Base-by-base conservation (phyloP, 2,113 vertebrate species). In the Bubo bubo region DNA sequence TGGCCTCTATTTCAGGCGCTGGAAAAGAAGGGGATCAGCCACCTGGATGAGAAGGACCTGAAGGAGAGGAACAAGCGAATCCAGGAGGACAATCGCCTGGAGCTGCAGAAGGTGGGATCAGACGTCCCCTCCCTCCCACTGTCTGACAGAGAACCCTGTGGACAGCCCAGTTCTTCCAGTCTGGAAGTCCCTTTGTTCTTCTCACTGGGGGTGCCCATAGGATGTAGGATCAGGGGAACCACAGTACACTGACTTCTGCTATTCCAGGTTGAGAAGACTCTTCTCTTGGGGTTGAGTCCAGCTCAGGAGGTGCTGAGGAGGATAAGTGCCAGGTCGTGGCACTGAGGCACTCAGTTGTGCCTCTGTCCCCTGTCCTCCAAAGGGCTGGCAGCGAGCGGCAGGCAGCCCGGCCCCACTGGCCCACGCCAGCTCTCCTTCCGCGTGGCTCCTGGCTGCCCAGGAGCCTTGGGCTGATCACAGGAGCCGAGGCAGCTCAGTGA, bases 51-150 rank as follows among this genome's bases (percentile, higher is more conserved):
- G 92, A 99, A 99, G 83, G 99, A 99, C 15, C 98, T 99, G 52
- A 99, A 99, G 94, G 99, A 99, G 26, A 98, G 99, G 22, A 99
- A 99, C 97, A 99, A 99, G 93, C 94, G 98, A 58, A 99, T 99
- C 95, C 99, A 99, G 96, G 99, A 99, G 92, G 99, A 99, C 71
- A 99, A 99, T 80, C 99, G 99, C 22, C 98, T 99, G 94, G 99
- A 99, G 95, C 97, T 99, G 73, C 99, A 99, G 96, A 99, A 99
- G 98, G 99, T 99, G 87, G 64, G 95, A 22, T 32, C 5, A 8
- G n/a, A 7, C 32, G 19, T 68, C 2, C 10, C 32, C 3, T 79
- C 27, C 24, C 12, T 84, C 49, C 49, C 27, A 37, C 34, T 2
- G 1, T 34, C 17, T 66, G 19, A 14, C 10, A 24, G 37, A 37